These are phyloP conservation scores for Emberiza fucata DNA, from an alignment of 2,113 vertebrate species.

Conservation along the genomic window DNA sequence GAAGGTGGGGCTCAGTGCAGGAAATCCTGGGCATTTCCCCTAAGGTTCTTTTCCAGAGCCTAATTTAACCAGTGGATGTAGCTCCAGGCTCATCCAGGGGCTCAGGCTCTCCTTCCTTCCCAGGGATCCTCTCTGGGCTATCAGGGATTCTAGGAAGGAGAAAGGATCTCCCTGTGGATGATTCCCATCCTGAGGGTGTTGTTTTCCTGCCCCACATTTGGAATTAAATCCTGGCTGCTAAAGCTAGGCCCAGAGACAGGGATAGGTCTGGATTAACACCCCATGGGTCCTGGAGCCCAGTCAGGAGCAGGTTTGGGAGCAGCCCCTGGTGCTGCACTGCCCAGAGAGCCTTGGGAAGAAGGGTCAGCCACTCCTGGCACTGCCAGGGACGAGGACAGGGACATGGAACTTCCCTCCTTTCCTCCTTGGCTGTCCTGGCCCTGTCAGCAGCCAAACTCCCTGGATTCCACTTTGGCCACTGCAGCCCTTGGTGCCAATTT, in stretches of 20 bases:
- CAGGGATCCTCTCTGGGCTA: not conserved
- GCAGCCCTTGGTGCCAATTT: not conserved
- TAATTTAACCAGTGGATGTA: not conserved
- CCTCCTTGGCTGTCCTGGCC: not conserved
- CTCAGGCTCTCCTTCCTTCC: not conserved
- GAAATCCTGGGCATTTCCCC: not conserved
- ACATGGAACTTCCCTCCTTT: not conserved
- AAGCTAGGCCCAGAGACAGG: not conserved
- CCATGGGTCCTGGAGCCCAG: not conserved
- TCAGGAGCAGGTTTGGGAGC: not conserved
- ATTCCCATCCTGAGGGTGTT: not conserved
- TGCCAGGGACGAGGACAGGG: not conserved
- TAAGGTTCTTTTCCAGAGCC: not conserved
- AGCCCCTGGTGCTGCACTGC: not conserved
- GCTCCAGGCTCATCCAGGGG: not conserved
- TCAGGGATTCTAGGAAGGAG: not conserved
- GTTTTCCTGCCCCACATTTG: not conserved
- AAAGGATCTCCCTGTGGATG: not conserved
- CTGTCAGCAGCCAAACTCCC: not conserved
- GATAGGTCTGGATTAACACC: not conserved
- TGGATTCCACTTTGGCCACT: fast-evolving
- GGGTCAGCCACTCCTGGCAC: not conserved
- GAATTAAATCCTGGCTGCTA: not conserved
- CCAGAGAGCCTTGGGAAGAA: not conserved
- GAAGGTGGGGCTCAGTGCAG: not conserved